Conservation (phyloP, 1,140 invertebrate genomes). For the Charaxes varanes region DNA sequence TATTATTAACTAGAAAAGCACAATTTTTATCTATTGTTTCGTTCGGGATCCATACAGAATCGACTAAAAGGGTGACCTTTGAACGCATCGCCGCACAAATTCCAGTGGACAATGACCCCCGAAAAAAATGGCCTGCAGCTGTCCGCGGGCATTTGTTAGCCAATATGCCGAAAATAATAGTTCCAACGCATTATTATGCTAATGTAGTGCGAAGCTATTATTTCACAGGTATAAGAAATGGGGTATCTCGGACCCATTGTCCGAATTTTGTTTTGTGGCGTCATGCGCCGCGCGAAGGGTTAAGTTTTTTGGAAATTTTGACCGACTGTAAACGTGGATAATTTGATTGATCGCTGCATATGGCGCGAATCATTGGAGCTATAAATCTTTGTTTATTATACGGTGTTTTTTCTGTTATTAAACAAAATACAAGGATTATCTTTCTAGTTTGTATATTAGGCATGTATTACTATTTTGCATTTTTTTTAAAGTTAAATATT, state of each 20-base stretch:
- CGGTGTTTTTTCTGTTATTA: not conserved
- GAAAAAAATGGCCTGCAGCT: conserved; percentile 57
- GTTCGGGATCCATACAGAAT: conserved; percentile 6
- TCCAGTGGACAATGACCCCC: conserved; percentile 54
- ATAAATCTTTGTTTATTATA: conserved; percentile 9
- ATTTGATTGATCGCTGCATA: conserved; percentile 58
- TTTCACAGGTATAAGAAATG: conserved; percentile 55
- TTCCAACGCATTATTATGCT: conserved; percentile 60
- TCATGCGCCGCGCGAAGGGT: conserved; percentile 28
- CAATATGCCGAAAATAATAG: conserved; percentile 62
- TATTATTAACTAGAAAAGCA: conserved; percentile 5
- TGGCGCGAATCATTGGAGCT: conserved; percentile 19
- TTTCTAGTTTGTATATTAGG: too few relatives aligned
- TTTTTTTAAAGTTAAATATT: too few relatives aligned
- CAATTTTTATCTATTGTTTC: conserved; percentile 18
- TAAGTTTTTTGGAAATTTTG: conserved; percentile 48
- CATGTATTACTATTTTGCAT: too few relatives aligned
- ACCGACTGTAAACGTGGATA: conserved; percentile 46
- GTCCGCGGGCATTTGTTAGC: conserved; percentile 51
- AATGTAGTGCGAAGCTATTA: conserved; percentile 51
- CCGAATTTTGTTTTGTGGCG: conserved; percentile 35
- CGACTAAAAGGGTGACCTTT: conserved; percentile 25
- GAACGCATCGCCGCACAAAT: conserved; percentile 25
- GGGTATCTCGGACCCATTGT: conserved; percentile 41
- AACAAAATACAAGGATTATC: too few relatives aligned